Percentiles rank a stretch among this genome's conserved stretches.
These are phyloP conservation scores for Sinella curviseta DNA, from an alignment of 1,140 invertebrate species.

Conservation along the genomic window DNA sequence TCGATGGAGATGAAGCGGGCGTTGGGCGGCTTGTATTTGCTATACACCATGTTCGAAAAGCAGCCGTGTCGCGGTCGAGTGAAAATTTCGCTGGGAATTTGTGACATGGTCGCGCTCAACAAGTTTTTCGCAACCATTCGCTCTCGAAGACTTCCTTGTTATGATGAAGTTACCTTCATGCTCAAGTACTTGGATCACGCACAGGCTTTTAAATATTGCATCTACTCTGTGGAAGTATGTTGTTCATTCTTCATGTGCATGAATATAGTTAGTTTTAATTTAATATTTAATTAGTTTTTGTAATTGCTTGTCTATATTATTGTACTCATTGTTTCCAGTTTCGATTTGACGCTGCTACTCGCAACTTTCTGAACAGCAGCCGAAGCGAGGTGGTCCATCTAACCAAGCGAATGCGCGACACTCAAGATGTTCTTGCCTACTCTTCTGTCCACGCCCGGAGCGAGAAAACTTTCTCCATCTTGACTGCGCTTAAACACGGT, in stretches of 20 bases:
- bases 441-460: not conserved
- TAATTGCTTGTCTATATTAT: too few relatives aligned
- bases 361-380: conserved; percentile 3
- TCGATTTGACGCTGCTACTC: not conserved
- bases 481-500: not conserved
- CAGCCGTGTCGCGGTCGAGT: conserved; percentile 6
- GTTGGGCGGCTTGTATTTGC: conserved; percentile 28
- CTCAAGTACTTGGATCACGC: not conserved
- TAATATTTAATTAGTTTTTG: not conserved
- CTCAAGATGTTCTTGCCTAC: conserved; percentile 16
- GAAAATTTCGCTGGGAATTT: conserved; percentile 14
- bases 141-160: not conserved
- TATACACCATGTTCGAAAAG: conserved; percentile 30
- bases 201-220: not conserved
- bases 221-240: not conserved
- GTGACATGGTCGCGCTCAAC: not conserved
- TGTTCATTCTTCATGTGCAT: not conserved
- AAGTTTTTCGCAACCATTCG: not conserved
- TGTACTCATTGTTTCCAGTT: not conserved
- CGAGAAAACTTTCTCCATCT: not conserved
- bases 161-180: not conserved
- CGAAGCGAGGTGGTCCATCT: conserved; percentile 5
- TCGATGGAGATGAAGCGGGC: conserved; percentile 2
- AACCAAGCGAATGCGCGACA: conserved; percentile 20
- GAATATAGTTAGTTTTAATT: not conserved